Conservation (phyloP, 2,888 invertebrate genomes). For the Eumerus sabulonum region DNA sequence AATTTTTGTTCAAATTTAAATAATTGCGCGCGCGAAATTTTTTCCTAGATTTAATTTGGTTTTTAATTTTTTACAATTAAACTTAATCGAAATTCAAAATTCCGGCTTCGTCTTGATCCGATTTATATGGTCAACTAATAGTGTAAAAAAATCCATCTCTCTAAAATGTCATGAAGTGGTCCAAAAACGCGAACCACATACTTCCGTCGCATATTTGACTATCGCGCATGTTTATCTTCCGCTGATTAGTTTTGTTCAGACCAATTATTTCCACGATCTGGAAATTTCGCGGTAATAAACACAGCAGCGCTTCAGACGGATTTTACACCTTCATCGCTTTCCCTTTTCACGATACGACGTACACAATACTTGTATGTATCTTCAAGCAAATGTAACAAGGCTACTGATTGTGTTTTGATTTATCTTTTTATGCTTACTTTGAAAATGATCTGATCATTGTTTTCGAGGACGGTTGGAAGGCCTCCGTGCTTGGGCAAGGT, state of each 20-base stretch:
- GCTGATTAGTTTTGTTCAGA: slow-evolving; percentile 17
- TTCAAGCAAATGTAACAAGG: background rate
- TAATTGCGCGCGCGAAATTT: no score
- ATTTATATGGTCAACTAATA: no score
- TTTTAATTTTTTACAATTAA: no score
- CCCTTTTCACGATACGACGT: slow-evolving; percentile 30
- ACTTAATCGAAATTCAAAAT: no score
- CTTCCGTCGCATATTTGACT: background rate
- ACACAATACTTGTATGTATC: background rate
- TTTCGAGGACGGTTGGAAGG: background rate
- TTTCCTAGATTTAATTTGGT: no score
- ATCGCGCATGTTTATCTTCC: slow-evolving; percentile 38
- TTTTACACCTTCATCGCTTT: slow-evolving; percentile 45
- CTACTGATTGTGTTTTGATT: no score
- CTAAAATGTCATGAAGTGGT: no score
- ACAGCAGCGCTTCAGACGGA: slow-evolving; percentile 13
- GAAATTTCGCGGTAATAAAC: slow-evolving; percentile 22
- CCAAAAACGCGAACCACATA: slow-evolving; percentile 35
- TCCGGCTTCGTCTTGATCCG: no score
- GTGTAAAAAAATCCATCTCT: no score
- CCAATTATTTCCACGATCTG: slow-evolving; percentile 53
- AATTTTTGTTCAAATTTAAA: no score
- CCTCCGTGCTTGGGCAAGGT: background rate
- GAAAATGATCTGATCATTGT: background rate
- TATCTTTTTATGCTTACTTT: no score